Percentiles rank a stretch among this genome's conserved stretches.
These are phyloP conservation scores for Thyatira batis DNA, from an alignment of 2,888 invertebrate genomes.

Conservation along the genomic window DNA sequence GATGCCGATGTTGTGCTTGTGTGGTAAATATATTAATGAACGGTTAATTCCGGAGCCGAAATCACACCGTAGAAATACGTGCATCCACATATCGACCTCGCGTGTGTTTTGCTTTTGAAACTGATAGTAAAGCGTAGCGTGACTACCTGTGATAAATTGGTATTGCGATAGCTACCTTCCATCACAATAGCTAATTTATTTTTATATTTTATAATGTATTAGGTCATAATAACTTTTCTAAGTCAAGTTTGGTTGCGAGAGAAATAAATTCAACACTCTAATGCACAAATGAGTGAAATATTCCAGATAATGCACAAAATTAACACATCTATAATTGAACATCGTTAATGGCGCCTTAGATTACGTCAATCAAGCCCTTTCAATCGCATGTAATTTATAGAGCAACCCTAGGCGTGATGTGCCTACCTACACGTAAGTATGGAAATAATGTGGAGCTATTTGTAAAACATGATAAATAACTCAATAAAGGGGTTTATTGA, in stretches of 20 bases:
- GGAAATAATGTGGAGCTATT: slow-evolving; percentile 39
- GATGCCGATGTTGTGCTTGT: slow-evolving; percentile 5
- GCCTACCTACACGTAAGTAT: slow-evolving; percentile 2
- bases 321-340: neutral
- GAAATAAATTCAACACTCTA: neutral
- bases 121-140: slow-evolving; percentile 17
- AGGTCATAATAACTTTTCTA: too few relatives aligned
- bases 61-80: slow-evolving; percentile 2
- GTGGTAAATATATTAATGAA: slow-evolving; percentile 7
- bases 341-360: neutral
- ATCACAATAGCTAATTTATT: neutral
- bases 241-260: too few relatives aligned
- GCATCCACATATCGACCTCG: slow-evolving; percentile 20
- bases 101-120: slow-evolving; percentile 15
- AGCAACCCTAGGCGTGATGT: slow-evolving; percentile 12
- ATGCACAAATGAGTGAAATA: neutral
- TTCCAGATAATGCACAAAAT: neutral
- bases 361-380: neutral
- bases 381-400: neutral
- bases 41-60: neutral
- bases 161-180: neutral
- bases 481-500: slow-evolving; percentile 60
- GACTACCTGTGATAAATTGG: neutral
- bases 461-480: slow-evolving; percentile 56
- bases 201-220: neutral